Conservation (phyloP, 1,140 invertebrate species). For the Prorops nasuta region DNA sequence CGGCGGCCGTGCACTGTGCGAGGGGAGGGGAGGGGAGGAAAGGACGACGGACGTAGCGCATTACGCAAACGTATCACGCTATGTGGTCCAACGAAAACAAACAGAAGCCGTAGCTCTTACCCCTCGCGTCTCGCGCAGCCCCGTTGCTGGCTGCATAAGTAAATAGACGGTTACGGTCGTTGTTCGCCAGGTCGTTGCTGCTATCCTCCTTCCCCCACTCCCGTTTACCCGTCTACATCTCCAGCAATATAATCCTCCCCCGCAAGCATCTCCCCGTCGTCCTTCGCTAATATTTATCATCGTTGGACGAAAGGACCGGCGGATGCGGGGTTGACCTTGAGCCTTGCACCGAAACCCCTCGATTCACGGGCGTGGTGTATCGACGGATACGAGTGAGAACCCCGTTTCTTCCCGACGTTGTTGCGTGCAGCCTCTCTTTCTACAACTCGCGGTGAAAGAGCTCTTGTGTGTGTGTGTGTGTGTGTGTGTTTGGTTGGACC, state of each 20-base stretch:
- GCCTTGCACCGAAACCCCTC: too few relatives aligned
- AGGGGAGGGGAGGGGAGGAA: constrained; percentile 19
- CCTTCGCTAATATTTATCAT: too few relatives aligned
- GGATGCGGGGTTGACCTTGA: too few relatives aligned
- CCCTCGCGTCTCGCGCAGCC: constrained; percentile 32
- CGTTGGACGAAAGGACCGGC: too few relatives aligned
- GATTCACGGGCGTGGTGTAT: too few relatives aligned
- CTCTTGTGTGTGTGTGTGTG: too few relatives aligned
- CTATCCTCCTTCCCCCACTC: constrained; percentile 1
- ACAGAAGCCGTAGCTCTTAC: constrained; percentile 42
- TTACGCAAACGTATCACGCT: constrained; percentile 58
- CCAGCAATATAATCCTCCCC: neutral
- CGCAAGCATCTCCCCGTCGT: neutral
- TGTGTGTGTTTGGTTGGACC: too few relatives aligned
- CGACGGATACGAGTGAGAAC: too few relatives aligned
- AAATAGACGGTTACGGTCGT: constrained; percentile 36
- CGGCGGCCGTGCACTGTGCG: neutral
- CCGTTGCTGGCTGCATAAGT: constrained; percentile 40
- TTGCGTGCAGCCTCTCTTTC: neutral
- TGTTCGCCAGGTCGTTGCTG: constrained; percentile 14
- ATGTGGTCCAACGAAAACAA: constrained; percentile 57
- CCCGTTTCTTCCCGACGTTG: constrained; percentile 16
- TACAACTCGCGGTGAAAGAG: neutral
- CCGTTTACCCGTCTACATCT: too few relatives aligned
- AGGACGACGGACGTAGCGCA: constrained; percentile 44